phyloP scores from a whole-genome alignment of 1,140 invertebrate genomes.

The Drosophila micromelanica region DNA sequence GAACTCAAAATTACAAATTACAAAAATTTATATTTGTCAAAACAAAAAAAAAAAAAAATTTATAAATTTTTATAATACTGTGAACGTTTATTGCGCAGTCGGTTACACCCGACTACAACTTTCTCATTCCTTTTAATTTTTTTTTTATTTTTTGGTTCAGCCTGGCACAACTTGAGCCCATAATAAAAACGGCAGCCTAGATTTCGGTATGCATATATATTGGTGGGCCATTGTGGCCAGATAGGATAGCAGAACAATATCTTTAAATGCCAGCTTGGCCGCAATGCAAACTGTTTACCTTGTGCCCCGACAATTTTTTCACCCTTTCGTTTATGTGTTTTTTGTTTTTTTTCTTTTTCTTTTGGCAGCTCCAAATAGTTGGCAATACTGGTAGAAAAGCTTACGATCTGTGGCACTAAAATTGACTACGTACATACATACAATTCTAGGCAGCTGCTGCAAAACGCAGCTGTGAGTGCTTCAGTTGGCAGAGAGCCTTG shows the following conservation, averaged over 20 bases:
- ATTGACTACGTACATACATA: slow-evolving; percentile 14
- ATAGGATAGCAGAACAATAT: slow-evolving; percentile 44
- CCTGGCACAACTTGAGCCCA: slow-evolving; percentile 54
- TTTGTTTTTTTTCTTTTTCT: slow-evolving; percentile 15
- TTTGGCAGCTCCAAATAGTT: slow-evolving; percentile 51
- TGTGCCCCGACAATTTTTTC: slow-evolving; percentile 27
- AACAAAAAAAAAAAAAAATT: no score
- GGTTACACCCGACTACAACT: no score
- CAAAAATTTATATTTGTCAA: no score
- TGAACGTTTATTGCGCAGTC: no score
- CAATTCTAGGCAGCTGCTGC: slow-evolving; percentile 8
- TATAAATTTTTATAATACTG: no score
- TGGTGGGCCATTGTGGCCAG: slow-evolving; percentile 38
- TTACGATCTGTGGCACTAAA: slow-evolving; percentile 41
- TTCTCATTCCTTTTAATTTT: no score
- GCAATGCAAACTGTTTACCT: slow-evolving; percentile 58
- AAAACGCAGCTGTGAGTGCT: slow-evolving; percentile 6
- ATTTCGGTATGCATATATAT: slow-evolving; percentile 36
- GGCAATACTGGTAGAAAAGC: slow-evolving; percentile 29
- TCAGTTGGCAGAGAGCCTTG: neutral
- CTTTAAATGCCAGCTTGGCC: slow-evolving; percentile 46
- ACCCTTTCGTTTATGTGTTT: slow-evolving; percentile 6
- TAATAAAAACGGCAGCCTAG: slow-evolving; percentile 53
- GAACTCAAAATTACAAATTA: no score
- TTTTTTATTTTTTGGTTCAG: slow-evolving; percentile 24